Conservation (phyloP, 2,888 invertebrate genomes). For the Helicoverpa assulta region DNA sequence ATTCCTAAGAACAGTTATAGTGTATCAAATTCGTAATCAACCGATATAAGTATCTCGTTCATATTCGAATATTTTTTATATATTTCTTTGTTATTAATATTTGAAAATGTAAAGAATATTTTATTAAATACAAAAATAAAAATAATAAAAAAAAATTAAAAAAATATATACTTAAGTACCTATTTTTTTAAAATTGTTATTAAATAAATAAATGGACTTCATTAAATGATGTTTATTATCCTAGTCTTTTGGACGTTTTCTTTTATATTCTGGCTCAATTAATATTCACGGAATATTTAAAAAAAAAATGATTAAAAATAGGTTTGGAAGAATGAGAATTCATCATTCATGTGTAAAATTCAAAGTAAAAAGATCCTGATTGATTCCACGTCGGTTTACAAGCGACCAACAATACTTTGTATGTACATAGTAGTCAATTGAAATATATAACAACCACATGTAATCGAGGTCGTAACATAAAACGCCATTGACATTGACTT, state of each 20-base stretch:
- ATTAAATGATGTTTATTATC: background rate
- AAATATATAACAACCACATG: constrained; percentile 58
- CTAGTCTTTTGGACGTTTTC: background rate
- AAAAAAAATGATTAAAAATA: too few species aligned
- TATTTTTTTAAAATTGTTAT: too few species aligned
- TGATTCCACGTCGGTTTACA: constrained; percentile 20
- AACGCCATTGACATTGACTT: constrained; percentile 81
- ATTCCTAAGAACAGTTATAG: constrained; percentile 35
- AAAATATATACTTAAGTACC: too few species aligned
- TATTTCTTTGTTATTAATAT: too few species aligned
- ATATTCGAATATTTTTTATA: background rate
- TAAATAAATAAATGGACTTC: too few species aligned
- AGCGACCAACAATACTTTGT: constrained; percentile 40
- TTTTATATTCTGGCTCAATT: too few species aligned
- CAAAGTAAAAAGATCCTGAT: background rate
- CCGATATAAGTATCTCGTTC: constrained; percentile 26
- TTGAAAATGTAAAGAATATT: too few species aligned
- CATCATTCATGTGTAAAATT: too few species aligned
- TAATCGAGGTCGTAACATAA: constrained; percentile 74
- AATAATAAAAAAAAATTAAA: too few species aligned
- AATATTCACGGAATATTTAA: too few species aligned
- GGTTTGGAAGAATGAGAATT: too few species aligned
- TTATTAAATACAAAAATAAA: too few species aligned
- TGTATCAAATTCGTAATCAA: constrained; percentile 5
- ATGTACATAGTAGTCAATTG: constrained; percentile 49